Conservation (phyloP, 1,140 invertebrate genomes). For the Bombus confusus region DNA sequence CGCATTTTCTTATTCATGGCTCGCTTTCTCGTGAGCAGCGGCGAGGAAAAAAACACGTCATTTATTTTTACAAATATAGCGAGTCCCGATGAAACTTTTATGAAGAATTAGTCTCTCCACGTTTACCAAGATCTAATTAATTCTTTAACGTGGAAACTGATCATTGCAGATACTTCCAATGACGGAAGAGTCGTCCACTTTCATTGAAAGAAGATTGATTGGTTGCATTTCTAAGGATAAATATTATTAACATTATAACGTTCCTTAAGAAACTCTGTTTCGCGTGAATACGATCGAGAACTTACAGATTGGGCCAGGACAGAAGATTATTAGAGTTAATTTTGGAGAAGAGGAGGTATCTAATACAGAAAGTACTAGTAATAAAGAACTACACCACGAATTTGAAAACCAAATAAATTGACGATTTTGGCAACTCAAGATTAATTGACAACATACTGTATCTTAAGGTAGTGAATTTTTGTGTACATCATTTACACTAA, state of each 20-base stretch:
- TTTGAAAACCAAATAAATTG: too few relatives aligned
- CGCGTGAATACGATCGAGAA: too few relatives aligned
- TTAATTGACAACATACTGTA: too few relatives aligned
- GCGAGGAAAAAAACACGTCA: background rate
- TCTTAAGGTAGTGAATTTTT: too few relatives aligned
- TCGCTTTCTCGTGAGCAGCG: background rate
- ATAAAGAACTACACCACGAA: too few relatives aligned
- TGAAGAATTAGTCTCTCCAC: background rate
- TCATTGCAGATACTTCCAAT: background rate
- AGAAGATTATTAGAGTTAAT: too few relatives aligned
- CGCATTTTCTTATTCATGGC: slow-evolving; percentile 4
- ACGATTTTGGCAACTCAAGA: too few relatives aligned
- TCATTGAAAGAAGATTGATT: background rate
- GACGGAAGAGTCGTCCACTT: background rate
- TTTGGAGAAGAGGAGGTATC: too few relatives aligned
- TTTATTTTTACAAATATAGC: slow-evolving; percentile 28
- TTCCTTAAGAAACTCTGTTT: background rate
- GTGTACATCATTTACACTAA: too few relatives aligned
- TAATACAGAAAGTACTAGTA: too few relatives aligned
- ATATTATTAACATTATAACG: too few relatives aligned
- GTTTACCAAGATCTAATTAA: background rate
- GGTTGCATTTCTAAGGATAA: background rate
- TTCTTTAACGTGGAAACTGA: background rate
- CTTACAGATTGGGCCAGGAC: too few relatives aligned
- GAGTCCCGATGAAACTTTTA: slow-evolving; percentile 17